Base-by-base conservation (phyloP, 2,888 invertebrate species). In the Trisateles emortualis region DNA sequence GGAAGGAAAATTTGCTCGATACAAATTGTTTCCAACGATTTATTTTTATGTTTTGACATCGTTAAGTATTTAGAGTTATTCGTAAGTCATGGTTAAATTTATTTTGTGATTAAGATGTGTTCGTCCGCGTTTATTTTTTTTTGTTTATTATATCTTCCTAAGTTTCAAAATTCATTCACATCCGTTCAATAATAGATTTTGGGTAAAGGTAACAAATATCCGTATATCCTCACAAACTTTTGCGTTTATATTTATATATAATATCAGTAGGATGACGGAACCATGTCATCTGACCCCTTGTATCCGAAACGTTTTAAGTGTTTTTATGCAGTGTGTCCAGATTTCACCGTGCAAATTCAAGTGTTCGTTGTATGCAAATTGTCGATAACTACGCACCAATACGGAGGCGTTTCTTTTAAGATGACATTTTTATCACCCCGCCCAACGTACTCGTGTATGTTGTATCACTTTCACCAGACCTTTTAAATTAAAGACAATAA, bases 341-440 rank as follows among this genome's bases (percentile, higher is more conserved):
- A 79, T 86, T 86, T 86, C 83, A 78, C 83, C 72, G 64, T 55
- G 68, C 76, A 59, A 80, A 84, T 78, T 69, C 69, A 72, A 75
- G 59, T 68, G 68, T 71, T 72, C 72, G 80, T 79, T 84, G 81
- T 84, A 86, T 87, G 88, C 78, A 84, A 86, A 88, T 88, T 48
- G 45, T 67, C 60, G 59, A 63, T 67, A 67, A 59, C 60, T 62
- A 56, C 62, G 57, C 52, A 60, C 55, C 65, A 66, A 68, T 73
- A 67, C 59, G 75, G 55, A 74, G 76, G 78, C 76, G 76, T 83
- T 76, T 73, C 76, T 77, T 78, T 74, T 76, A 65, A 69, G 75
- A 63, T 68, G 74, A 70, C 76, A 78, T 77, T 81, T 77, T 80
- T 77, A 76, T 74, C 74, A 75, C 60, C 48, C 72, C 71, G 71